Evolutionary conservation across 2,113 vertebrate species (phyloP), one percentile per base, ranked within the genome.

Genomic region (Caranx melampygus): DNA sequence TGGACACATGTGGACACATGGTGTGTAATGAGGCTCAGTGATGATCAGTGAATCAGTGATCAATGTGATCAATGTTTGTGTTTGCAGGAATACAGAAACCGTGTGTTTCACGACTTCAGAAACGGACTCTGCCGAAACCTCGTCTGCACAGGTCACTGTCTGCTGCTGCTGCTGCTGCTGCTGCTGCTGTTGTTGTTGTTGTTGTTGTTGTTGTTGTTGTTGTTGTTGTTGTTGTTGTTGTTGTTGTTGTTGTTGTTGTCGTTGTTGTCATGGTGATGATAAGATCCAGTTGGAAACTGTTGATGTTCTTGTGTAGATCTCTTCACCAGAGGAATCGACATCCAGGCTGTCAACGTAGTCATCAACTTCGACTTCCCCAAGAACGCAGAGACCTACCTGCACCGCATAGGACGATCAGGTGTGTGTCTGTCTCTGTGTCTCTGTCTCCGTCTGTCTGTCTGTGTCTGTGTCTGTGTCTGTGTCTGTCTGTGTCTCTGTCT

Each of bases 301-400:
- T 61, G 1, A 40, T 40, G 4, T 20, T 16, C 15, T 15, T 78
- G 64, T 16, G 51, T 42, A 95, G 95, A 96, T 90, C 93, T 96
- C 15, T 96, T 96, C 90, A 96, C 95, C 72, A 92, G 95, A 93
- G 95, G 95, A 75, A 96, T 95, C 44, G 95, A 96, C 79, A 95
- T 96, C 86, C 95, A 96, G 91, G 94, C 95, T 1, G 95, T 96
- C 77, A 96, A 96, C 9, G 95, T 96, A 0, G 95, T 96, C 79
- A 96, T 96, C 84, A 96, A 96, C 88, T 96, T 96, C 16, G 95
- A 96, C 82, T 96, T 96, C 84, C 95, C 95, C 26, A 95, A 92
- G 86, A 95, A 95, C 9, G 94, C 95, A 0, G 95, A 95, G 79
- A 95, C 95, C 2, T 95, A 95, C 88, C 93, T 95, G 35, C 95